Conservation (phyloP, 1,140 invertebrate genomes). For the Limonius californicus region DNA sequence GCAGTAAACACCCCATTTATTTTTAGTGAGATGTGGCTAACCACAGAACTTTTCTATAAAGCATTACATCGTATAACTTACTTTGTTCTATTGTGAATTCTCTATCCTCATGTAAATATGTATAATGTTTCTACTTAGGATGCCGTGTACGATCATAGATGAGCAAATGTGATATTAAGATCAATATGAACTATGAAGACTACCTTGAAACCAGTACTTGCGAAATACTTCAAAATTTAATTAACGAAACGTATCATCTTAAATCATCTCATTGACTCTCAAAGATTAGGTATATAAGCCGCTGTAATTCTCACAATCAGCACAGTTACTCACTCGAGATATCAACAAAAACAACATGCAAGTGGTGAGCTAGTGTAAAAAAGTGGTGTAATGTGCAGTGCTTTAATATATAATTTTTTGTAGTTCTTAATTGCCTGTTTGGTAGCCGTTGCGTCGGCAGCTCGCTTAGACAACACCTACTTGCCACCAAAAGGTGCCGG, state of each 20-base stretch:
- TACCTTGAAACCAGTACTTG: conserved; percentile 17
- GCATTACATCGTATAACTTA: too few relatives aligned
- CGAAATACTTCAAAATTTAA: conserved; percentile 20
- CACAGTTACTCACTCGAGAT: conserved; percentile 5
- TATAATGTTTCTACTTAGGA: too few relatives aligned
- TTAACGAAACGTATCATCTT: conserved; percentile 23
- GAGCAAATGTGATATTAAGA: neutral
- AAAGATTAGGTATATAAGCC: conserved; percentile 21
- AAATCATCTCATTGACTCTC: conserved; percentile 13
- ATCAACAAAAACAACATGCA: too few relatives aligned
- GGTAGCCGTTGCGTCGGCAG: conserved; percentile 22
- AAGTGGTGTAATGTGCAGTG: too few relatives aligned
- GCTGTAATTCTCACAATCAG: neutral
- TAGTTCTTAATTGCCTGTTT: neutral
- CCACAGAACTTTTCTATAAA: too few relatives aligned
- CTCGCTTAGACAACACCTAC: conserved; percentile 36
- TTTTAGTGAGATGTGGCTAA: too few relatives aligned
- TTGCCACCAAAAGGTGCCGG: conserved; percentile 27
- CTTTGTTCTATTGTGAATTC: too few relatives aligned
- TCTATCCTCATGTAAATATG: too few relatives aligned
- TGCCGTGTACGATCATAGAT: neutral
- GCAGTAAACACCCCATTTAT: too few relatives aligned
- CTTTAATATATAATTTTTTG: too few relatives aligned
- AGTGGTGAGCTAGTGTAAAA: too few relatives aligned
- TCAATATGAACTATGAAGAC: neutral